phyloP scores from a whole-genome alignment of 2,113 vertebrate genomes.

The Cervus canadensis region DNA sequence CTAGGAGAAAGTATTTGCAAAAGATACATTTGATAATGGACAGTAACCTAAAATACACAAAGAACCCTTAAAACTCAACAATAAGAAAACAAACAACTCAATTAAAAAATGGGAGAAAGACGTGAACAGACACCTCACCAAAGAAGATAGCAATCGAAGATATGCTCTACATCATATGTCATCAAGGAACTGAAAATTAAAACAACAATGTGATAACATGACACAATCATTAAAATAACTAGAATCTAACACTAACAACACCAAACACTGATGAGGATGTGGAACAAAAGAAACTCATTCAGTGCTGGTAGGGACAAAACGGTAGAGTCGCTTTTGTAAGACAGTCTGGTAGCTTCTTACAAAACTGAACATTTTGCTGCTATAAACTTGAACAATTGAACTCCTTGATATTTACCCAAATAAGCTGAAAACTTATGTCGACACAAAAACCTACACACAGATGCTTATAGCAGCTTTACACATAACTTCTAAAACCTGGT shows the following conservation, averaged over 20 bases:
- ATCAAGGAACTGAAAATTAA: not conserved
- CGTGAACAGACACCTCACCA: not conserved
- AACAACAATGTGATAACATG: not conserved
- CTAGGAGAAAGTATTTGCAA: not conserved
- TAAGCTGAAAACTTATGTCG: not conserved
- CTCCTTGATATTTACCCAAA: constrained; percentile 11
- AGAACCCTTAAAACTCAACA: not conserved
- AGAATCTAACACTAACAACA: not conserved
- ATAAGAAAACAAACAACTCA: not conserved
- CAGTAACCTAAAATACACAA: not conserved
- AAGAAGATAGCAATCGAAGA: not conserved
- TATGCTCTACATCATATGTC: not conserved
- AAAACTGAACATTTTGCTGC: not conserved
- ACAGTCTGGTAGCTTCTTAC: not conserved
- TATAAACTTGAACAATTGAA: not conserved
- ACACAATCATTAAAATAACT: not conserved
- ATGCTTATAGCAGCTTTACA: not conserved
- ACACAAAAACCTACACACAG: not conserved
- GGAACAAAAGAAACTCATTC: not conserved
- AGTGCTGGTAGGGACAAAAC: not conserved
- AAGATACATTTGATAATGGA: not conserved
- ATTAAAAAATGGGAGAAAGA: not conserved
- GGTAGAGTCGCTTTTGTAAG: not conserved
- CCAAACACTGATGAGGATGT: not conserved
- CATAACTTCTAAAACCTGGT: not conserved